phyloP scores from a whole-genome alignment of 2,797 vertebrate genomes.

The Nothura maculosa region DNA sequence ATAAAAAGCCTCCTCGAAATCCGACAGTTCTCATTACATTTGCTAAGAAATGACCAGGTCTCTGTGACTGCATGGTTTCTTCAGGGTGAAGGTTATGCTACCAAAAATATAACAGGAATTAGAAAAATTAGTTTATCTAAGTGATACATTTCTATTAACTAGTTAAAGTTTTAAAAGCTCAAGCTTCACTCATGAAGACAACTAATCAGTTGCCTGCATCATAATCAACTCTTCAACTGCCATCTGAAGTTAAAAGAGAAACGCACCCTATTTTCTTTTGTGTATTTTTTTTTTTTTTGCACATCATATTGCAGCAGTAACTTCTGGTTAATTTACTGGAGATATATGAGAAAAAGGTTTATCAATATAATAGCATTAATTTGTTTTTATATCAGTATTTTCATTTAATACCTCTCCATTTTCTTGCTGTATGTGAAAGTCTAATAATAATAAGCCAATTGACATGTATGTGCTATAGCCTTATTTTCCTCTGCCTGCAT shows the following conservation, averaged over 20 bases:
- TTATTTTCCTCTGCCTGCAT: accelerated
- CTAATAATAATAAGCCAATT: neutral
- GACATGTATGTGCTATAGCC: neutral
- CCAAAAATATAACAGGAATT: neutral
- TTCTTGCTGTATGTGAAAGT: neutral
- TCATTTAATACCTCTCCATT: neutral
- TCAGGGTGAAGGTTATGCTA: neutral
- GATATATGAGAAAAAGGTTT: neutral
- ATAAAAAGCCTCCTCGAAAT: neutral
- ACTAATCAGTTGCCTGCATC: neutral
- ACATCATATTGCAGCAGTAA: neutral
- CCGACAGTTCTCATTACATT: neutral
- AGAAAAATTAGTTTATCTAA: neutral
- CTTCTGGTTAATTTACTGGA: neutral
- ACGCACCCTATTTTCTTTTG: neutral
- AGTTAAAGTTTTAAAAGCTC: neutral
- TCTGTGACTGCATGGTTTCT: neutral
- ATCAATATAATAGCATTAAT: neutral
- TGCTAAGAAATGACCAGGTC: neutral
- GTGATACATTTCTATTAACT: neutral
- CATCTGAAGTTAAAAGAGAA: neutral
- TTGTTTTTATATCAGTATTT: neutral
- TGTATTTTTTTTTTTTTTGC: neutral
- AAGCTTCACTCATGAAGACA: neutral
- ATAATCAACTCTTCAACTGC: neutral